A percentile compares a stretch with the other conserved stretches of the same genome.
These are phyloP conservation scores for Caenorhabditis japonica DNA, from an alignment of 2,888 invertebrate species.

Conservation along the genomic window DNA sequence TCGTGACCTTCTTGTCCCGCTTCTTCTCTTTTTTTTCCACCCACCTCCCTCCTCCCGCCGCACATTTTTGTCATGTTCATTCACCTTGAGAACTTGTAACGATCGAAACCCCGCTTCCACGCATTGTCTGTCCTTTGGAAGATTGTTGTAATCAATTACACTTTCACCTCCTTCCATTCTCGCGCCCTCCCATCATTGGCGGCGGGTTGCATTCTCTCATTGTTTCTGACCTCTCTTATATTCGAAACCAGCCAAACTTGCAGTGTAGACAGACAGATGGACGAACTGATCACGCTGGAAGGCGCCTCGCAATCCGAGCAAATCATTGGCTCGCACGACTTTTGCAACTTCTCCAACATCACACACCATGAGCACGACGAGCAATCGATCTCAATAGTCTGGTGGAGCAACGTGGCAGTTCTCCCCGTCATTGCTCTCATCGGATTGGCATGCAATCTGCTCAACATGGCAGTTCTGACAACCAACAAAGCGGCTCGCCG, in stretches of 20 bases:
- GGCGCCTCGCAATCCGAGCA: constrained; percentile 57
- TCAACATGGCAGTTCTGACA: constrained; percentile 74
- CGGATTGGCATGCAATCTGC: constrained; percentile 73
- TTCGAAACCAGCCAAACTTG: too few relatives aligned
- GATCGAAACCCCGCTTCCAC: constrained; percentile 36
- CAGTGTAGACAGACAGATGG: too few relatives aligned
- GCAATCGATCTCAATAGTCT: constrained; percentile 67
- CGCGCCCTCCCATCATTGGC: too few relatives aligned
- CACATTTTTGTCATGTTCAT: constrained; percentile 22
- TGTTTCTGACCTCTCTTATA: too few relatives aligned
- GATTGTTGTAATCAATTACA: constrained; percentile 48
- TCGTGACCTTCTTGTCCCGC: constrained; percentile 2
- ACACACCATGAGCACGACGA: constrained; percentile 61
- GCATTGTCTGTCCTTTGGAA: constrained; percentile 33
- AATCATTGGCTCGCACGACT: constrained; percentile 39
- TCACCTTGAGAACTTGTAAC: constrained; percentile 50
- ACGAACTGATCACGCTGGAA: constrained; percentile 52
- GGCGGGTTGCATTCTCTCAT: too few relatives aligned
- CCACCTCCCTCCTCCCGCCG: constrained; percentile 11
- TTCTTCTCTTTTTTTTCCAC: too few relatives aligned
- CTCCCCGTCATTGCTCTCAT: constrained; percentile 72
- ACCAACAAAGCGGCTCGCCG: constrained; percentile 71
- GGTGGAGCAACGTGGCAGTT: constrained; percentile 73
- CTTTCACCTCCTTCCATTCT: constrained; percentile 18
- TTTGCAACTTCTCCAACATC: constrained; percentile 62